Base-by-base conservation (phyloP, 2,113 vertebrate species). In the Artemisiospiza belli region DNA sequence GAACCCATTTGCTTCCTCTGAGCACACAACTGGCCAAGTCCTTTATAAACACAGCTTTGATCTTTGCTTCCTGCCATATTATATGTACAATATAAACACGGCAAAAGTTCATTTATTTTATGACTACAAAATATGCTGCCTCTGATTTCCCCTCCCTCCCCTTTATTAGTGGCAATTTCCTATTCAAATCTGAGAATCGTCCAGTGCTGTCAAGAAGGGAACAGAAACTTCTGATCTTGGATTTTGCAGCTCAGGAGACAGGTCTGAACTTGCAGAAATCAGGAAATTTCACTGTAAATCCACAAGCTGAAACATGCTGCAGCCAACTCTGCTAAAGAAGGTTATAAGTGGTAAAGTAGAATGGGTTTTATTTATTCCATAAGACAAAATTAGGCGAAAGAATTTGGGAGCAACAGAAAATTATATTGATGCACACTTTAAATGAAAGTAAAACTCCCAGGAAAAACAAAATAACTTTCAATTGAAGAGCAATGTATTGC, bases 1-100 rank as follows among this genome's bases (percentile, higher is more conserved):
- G n/a, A 94, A 52, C 43, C 61, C 66, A 2, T 76, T 91, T 87
- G 21, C 89, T 91, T 57, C 51, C 52, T 86, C 64, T 2, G 6
- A 83, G 52, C 20, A 9, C 83, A 28, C 58, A 91, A 55, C 41
- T 66, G 77, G 78, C 91, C 87, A 82, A 94, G 69, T 79, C 78
- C 76, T 78, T 61, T 90, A 78, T 86, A 90, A 96, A 92, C 92
- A 82, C 2, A 6, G 62, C 69, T 96, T 94, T 88, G 86, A 86
- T 92, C 83, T 66, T 47, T 41, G 17, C 61, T 96, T 96, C 95
- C 96, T 92, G 86, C 64, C 43, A 17, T 83, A 83, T 92, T 94
- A 69, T 92, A 37, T 1, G 2, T 41, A 16, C 19, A 63, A 89
- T 51, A 89, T 68, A 92, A 95, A 95, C 92, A 93, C 10, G 5